Base-by-base conservation (phyloP, 1,140 invertebrate genomes). In the Neodiprion fabricii region DNA sequence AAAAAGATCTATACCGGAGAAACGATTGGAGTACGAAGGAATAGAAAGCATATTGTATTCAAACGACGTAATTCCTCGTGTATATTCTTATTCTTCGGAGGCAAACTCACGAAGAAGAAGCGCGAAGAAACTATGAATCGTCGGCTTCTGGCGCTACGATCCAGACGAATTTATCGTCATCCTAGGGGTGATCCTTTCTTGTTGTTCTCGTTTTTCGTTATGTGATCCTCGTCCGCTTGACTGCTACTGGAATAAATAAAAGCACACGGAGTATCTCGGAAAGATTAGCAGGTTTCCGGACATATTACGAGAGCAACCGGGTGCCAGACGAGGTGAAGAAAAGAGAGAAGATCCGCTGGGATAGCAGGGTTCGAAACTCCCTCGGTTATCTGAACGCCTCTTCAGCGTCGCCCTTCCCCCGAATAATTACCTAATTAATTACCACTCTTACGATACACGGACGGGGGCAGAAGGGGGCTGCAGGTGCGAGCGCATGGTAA, bases 41-140 rank as follows among this genome's bases (percentile, higher is more conserved):
- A 61, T 61, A 61, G 53, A 61, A 61, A 61, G 76, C 72, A 69
- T 72, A 76, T 66, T 76, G 75, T 79, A 83, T 84, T 82, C 80
- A 80, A 83, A 83, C 80, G 80, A 80, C 78, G 83, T 83, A 84
- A 87, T 83, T 83, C 80, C 77, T 77, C 75, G 67, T 70, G 53
- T 70, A 71, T 48, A 72, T 23, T 23, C 53, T 5, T 61, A 61
- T 9, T 48, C 71, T 61, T 70, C 67, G 14, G 71, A 78, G 71
- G 74, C 47, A 75, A 40, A 40, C 28, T 40, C 5, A 5, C 28
- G 28, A 40, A 40, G 28, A 40, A 40, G 28, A 40, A 77, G 73
- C 75, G 73, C 75, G 80, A 81, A 40, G 28, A 40, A 77, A 72
- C 76, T 79, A 81, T 78, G 78, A 75, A 81, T 83, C 76, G 80